phyloP scores from a whole-genome alignment of 2,888 invertebrate species.

The Torymus auratus region DNA sequence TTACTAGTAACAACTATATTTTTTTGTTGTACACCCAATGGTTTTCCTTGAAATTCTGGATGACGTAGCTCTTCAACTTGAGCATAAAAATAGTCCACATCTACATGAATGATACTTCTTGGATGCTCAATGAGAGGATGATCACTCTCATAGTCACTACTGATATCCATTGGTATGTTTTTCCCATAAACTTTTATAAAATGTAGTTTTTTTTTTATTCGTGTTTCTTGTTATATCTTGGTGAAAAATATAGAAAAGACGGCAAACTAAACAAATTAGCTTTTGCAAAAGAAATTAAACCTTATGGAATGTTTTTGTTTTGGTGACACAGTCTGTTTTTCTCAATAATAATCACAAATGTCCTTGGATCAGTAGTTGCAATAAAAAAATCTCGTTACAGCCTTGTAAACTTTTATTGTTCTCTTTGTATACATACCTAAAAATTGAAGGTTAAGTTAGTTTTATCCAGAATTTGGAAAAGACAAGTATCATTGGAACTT shows the following conservation, averaged over 20 bases:
- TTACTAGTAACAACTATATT: constrained; percentile 91
- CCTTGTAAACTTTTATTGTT: constrained; percentile 52
- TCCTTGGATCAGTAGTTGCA: constrained; percentile 47
- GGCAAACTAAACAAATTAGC: constrained; percentile 37
- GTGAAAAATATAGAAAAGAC: constrained; percentile 45
- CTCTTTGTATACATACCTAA: constrained; percentile 52
- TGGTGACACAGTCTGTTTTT: constrained; percentile 52
- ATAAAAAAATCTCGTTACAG: constrained; percentile 54
- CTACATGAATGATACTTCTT: constrained; percentile 87
- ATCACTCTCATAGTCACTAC: constrained; percentile 68
- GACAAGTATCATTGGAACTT: constrained; percentile 7
- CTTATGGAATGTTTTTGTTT: constrained; percentile 55
- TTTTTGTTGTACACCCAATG: constrained; percentile 90
- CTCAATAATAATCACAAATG: constrained; percentile 42
- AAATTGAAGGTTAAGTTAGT: constrained; percentile 57
- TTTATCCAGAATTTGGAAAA: constrained; percentile 17
- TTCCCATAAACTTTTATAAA: constrained; percentile 51
- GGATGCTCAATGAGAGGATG: constrained; percentile 78
- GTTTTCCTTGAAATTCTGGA: constrained; percentile 82
- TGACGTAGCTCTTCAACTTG: constrained; percentile 89
- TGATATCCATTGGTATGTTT: constrained; percentile 69
- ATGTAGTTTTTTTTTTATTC: constrained; percentile 11
- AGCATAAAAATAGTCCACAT: constrained; percentile 91
- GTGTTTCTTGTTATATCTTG: constrained; percentile 16
- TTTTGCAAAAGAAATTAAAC: constrained; percentile 29